Evolutionary conservation across 2,797 vertebrate species (phyloP), one percentile per base, ranked within the genome.

Genomic region (Melanotaenia trifasciata): DNA sequence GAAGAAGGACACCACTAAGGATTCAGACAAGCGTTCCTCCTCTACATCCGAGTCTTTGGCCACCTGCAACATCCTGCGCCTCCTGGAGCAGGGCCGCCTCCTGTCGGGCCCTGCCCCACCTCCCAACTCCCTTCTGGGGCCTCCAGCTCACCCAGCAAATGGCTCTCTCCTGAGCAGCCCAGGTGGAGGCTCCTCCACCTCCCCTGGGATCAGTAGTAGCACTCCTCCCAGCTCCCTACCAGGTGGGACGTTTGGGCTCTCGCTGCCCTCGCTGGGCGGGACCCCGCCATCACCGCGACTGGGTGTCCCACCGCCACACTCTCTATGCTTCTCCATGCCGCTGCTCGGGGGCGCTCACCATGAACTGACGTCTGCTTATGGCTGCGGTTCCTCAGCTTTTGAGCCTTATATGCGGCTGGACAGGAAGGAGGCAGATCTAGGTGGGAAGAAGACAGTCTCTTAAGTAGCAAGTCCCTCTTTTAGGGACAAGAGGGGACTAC

Each of bases 1-100:
- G 95, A 99, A 99, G 93, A 99, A 99, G 84, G 97, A 99, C 93
- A 98, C 97, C 90, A 98, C 96, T 91, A 95, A 96, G 90, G 97
- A 99, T 83, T 94, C 95, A 1, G 97, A 98, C 91, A 97, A 97
- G 70, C 95, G 94, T 33, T 92, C 94, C 1, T 90, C 95, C 4
- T 79, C 93, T 35, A 88, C 94, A 11, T 97, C 97, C 0, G 96
- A 98, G 86, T 97, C 98, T 4, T 89, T 98, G 35, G 96, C 97
- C 78, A 98, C 97, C 24, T 98, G 97, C 88, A 98, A 95, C 93
- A 96, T 99, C 89, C 93, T 99, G 77, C 94, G 96, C 4, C 95
- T 99, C 59, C 90, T 99, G 92, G 98, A 99, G 89, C 97, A 97
- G 62, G 96, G 97, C 11, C 93, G 96, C 43, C 95, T 98, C n/a